Evolutionary conservation across 2,888 invertebrate genomes (phyloP), one percentile per base, ranked within the genome.

Genomic region (Stenichneumon culpator): DNA sequence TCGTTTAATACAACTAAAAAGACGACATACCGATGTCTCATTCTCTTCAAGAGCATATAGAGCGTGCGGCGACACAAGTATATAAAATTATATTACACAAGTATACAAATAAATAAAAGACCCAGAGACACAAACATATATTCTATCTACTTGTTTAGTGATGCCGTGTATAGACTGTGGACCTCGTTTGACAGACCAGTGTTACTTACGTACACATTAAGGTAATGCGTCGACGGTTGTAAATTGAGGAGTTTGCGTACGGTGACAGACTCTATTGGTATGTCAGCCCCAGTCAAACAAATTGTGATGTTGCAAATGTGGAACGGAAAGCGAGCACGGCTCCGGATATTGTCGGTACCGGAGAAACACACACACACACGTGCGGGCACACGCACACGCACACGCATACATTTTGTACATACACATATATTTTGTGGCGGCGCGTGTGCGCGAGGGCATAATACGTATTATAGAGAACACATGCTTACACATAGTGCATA

Each of bases 231-330:
- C 74, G 81, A 32, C 68, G 81, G 74, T 69, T 78, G 84, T 84
- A 78, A 81, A 84, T 74, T 81, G 78, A 78, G 81, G 84, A 84
- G 84, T 84, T 81, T 81, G 69, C 78, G 63, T 77, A 73, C 50
- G 44, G 47, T 16, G 25, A 44, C 54, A 54, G 65, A 44, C 54
- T 60, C 25, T 63, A 70, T 79, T 50, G 50, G 80, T 68, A 77
- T 63, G 28, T 79, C 22, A 67, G 63, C 44, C 3, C 44, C 22
- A 44, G 60, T 67, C 68, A 80, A 72, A 77, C 72, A 39, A 47
- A 9, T 57, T 65, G 63, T 63, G n/a, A 47, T 52, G 65, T 47
- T 19, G 74, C 70, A 47, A 39, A 83, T 70, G 79, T 83, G 65
- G 65, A 80, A 44, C 67, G 39, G 67, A 36, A 50, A 54, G 19